Evolutionary conservation across 2,888 invertebrate species (phyloP).

Genomic region (Escarpia spicata): DNA sequence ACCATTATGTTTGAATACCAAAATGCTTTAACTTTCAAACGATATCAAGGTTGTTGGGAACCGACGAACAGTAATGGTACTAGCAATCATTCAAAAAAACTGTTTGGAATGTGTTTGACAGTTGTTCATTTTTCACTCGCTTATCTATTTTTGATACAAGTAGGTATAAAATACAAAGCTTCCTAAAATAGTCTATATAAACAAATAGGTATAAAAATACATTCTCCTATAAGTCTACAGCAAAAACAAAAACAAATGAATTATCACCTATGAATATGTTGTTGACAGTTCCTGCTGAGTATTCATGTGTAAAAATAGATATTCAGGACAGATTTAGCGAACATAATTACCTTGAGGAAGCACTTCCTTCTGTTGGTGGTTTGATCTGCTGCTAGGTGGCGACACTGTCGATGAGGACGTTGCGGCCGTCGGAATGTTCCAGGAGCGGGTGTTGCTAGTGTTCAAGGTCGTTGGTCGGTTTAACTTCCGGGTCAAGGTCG

Average conservation of each 20-base stretch:
- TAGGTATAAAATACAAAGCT: too few species aligned
- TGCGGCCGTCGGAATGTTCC: not conserved
- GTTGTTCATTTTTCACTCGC: too few species aligned
- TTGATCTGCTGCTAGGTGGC: not conserved
- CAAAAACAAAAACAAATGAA: not conserved
- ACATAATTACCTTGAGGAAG: not conserved
- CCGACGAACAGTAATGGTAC: too few species aligned
- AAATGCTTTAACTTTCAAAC: too few species aligned
- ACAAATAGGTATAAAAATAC: too few species aligned
- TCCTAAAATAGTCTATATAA: too few species aligned
- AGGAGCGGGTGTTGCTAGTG: not conserved
- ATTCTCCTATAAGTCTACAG: too few species aligned
- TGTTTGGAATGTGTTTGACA: too few species aligned
- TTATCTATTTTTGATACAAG: too few species aligned
- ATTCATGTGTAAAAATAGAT: not conserved
- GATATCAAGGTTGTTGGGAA: too few species aligned
- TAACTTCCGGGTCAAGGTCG: constrained; percentile 33
- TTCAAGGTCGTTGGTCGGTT: constrained; percentile 18
- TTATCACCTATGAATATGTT: not conserved
- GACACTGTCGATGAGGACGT: not conserved
- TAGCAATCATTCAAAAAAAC: too few species aligned
- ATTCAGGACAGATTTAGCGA: not conserved
- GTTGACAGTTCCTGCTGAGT: not conserved
- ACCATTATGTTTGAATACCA: too few species aligned
- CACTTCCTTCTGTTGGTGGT: not conserved